phyloP scores from a whole-genome alignment of 2,113 vertebrate species.

The Lethenteron reissneri region DNA sequence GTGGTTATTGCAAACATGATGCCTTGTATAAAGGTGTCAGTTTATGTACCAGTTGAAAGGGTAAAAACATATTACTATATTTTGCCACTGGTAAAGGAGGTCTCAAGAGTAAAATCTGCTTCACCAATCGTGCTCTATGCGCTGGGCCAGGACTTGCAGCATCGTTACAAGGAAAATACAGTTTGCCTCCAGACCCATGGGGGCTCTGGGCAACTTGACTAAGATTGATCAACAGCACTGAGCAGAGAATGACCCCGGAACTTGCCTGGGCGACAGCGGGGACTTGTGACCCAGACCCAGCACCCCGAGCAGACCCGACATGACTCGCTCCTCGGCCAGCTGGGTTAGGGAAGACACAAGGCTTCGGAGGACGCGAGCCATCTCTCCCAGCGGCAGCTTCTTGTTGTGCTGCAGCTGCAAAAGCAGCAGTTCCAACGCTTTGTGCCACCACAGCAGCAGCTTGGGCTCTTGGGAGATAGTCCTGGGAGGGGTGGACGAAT shows the following conservation, averaged over 20 bases:
- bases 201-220: no score
- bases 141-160: no score
- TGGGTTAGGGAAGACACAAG: slow-evolving; percentile 45
- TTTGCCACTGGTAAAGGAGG: no score
- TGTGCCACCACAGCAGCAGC: slow-evolving; percentile 92
- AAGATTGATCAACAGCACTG: neutral
- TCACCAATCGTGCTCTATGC: no score
- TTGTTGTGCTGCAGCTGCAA: slow-evolving; percentile 48
- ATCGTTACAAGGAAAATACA: no score
- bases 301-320: slow-evolving; percentile 61
- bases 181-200: no score
- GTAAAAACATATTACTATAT: no score
- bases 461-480: slow-evolving; percentile 61
- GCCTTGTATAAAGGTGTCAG: no score
- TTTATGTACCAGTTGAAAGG: no score
- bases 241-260: neutral
- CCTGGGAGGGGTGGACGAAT: slow-evolving; percentile 20
- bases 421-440: slow-evolving; percentile 46
- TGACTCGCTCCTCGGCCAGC: slow-evolving; percentile 58
- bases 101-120: no score
- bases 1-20: no score
- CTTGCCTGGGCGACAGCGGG: slow-evolving; percentile 60
- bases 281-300: slow-evolving; percentile 72
- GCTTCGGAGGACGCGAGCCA: slow-evolving; percentile 28
- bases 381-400: slow-evolving; percentile 17